Evolutionary conservation across 2,888 invertebrate genomes (phyloP).

Genomic region (Meiosimyza platycephala): DNA sequence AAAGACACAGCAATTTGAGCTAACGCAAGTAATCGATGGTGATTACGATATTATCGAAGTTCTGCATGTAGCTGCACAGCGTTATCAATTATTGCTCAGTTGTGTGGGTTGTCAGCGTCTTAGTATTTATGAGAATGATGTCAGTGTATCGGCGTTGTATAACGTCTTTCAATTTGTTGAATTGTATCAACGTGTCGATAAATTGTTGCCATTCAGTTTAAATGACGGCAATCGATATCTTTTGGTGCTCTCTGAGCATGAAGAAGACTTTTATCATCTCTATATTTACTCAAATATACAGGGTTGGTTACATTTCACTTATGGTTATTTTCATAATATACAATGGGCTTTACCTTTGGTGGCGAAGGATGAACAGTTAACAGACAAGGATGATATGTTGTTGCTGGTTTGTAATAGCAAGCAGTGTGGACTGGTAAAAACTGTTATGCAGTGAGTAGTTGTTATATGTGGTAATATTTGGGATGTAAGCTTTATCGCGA

Average conservation of each 20-base stretch:
- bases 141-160: slow-evolving; percentile 39
- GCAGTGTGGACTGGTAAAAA: background rate
- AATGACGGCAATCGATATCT: slow-evolving; percentile 50
- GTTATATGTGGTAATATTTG: background rate
- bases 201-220: slow-evolving; percentile 52
- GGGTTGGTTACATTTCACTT: slow-evolving; percentile 58
- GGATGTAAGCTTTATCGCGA: too few relatives aligned
- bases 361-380: slow-evolving; percentile 24
- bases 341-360: slow-evolving; percentile 54
- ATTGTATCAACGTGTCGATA: slow-evolving; percentile 53
- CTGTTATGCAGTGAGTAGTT: background rate
- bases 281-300: slow-evolving; percentile 55
- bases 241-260: slow-evolving; percentile 51
- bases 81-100: slow-evolving; percentile 55
- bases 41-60: slow-evolving; percentile 58
- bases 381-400: slow-evolving; percentile 38
- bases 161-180: slow-evolving; percentile 55
- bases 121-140: slow-evolving; percentile 48
- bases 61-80: slow-evolving; percentile 38
- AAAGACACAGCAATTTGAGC: slow-evolving; percentile 48
- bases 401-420: slow-evolving; percentile 51
- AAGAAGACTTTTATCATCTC: slow-evolving; percentile 55
- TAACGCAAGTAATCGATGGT: slow-evolving; percentile 57
- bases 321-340: slow-evolving; percentile 56
- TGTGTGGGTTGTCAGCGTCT: slow-evolving; percentile 57